Conservation (phyloP, 2,797 vertebrate genomes). For the Leucoraja ocellata region DNA sequence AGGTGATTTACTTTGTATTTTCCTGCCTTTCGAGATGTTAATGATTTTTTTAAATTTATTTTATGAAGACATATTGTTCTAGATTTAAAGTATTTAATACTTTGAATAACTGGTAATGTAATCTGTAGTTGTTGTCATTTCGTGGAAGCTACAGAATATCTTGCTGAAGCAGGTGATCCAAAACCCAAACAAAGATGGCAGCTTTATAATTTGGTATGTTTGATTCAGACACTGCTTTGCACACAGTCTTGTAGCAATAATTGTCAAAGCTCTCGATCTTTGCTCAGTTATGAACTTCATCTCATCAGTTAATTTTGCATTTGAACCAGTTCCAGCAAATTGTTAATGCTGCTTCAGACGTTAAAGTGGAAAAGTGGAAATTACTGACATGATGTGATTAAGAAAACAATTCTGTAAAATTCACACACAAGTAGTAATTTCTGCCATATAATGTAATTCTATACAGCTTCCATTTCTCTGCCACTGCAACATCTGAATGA, state of each 20-base stretch:
- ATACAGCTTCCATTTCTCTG: neutral
- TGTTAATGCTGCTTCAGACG: too few species aligned
- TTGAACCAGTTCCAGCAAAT: neutral
- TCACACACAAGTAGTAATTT: too few species aligned
- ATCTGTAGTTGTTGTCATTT: neutral
- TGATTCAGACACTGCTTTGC: neutral
- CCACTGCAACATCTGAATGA: neutral
- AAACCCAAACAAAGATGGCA: neutral
- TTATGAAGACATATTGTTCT: neutral
- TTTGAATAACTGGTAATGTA: neutral
- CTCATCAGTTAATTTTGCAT: neutral
- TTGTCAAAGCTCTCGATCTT: neutral
- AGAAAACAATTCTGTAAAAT: too few species aligned
- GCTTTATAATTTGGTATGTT: neutral
- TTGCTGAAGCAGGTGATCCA: neutral
- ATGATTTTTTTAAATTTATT: too few species aligned
- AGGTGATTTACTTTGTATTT: too few species aligned
- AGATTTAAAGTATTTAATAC: neutral
- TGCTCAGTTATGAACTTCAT: neutral
- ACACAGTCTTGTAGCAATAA: neutral
- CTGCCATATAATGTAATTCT: neutral
- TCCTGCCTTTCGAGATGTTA: too few species aligned
- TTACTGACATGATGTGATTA: neutral
- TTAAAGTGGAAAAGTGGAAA: neutral
- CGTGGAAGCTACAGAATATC: neutral